These are phyloP conservation scores for Tromatobia lineatoria DNA, from an alignment of 2,888 invertebrate species.

Conservation along the genomic window DNA sequence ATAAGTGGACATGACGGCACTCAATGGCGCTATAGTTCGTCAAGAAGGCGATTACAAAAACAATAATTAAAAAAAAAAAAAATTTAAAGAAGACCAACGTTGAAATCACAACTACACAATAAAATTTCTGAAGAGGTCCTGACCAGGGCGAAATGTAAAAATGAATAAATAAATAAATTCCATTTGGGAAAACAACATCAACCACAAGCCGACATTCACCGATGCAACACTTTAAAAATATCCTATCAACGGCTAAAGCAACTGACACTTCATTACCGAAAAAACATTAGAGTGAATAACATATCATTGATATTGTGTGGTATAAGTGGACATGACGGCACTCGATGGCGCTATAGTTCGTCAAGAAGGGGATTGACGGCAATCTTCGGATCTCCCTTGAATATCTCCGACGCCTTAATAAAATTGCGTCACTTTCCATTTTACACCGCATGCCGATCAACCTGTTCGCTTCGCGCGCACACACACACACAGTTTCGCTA, in stretches of 20 bases:
- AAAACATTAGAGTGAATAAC: not conserved
- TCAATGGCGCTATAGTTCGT: not conserved
- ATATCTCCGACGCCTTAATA: constrained; percentile 51
- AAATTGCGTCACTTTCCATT: constrained; percentile 77
- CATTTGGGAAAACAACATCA: too few relatives aligned
- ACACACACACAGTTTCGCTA: not conserved
- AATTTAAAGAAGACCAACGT: too few relatives aligned
- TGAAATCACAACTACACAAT: too few relatives aligned
- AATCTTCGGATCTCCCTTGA: constrained; percentile 34
- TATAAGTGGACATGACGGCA: not conserved
- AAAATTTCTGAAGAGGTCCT: too few relatives aligned
- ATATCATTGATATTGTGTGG: not conserved
- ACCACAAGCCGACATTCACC: too few relatives aligned
- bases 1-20: not conserved
- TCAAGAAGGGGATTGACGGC: constrained; percentile 27
- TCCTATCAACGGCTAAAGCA: too few relatives aligned
- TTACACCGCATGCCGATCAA: constrained; percentile 70
- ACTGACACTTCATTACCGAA: too few relatives aligned
- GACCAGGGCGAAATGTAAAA: too few relatives aligned
- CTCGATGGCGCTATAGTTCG: not conserved
- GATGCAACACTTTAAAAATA: too few relatives aligned
- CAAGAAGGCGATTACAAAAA: too few relatives aligned
- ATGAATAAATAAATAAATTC: too few relatives aligned
- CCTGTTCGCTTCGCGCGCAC: constrained; percentile 38
- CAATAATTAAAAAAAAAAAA: too few relatives aligned